Evolutionary conservation across 2,888 invertebrate species (phyloP), one percentile per base, ranked within the genome.

Genomic region (Lypha dubia): DNA sequence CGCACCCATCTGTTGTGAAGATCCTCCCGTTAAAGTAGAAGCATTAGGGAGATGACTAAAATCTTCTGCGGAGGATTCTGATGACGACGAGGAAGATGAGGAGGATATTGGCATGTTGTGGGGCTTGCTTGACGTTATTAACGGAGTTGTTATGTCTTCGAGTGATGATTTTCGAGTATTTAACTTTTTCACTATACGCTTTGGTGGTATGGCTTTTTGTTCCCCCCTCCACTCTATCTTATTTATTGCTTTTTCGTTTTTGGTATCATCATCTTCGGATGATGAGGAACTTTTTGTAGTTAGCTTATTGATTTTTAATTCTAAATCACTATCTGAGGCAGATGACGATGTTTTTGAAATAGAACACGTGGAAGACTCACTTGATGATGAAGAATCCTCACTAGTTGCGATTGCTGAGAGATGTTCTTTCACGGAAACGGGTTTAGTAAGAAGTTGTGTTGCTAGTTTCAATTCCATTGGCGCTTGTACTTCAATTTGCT

Each of bases 121-220:
- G 3, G 53, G 5, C 60, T 65, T 67, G 65, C 63, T 63, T 11
- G 63, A 67, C 8, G 85, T 74, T 62, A 84, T 79, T 22, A 84
- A 77, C 0, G 75, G 60, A n/a, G 58, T 28, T 22, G 79, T n/a
- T 35, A 65, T 65, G 62, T 88, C 88, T 24, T 87, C 87, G 22
- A 86, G 63, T 4, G 87, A 87, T 17, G 87, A 83, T 73, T 87
- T 84, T 28, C 88, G 87, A 65, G 88, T 88, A 68, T 89, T 89
- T 6, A 89, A 71, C 67, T 88, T 88, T 62, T 88, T 88, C 0
- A 89, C 89, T 73, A 89, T 88, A 32, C 88, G 86, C 38, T 77
- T 73, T 9, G 79, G 80, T 17, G 81, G 60, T 13, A 71, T 56
- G 15, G 71, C 11, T 17, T 79, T 83, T n/a, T 65, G 76, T 41